Base-by-base conservation (phyloP, 1,140 invertebrate species). In the Linepithema humile region DNA sequence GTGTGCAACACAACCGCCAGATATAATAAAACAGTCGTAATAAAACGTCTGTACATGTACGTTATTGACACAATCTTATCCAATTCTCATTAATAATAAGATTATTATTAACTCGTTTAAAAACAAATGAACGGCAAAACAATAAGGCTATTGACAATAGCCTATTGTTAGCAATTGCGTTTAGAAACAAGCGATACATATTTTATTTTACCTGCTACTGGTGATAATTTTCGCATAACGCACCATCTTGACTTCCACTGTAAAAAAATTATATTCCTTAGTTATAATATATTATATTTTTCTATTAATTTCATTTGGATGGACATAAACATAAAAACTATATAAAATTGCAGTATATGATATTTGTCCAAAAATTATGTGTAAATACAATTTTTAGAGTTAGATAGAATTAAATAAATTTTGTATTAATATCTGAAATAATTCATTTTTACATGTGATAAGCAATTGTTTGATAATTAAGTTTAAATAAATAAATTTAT, bases 221-320 rank as follows among this genome's bases (percentile, higher is more conserved):
- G 97, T 69, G 97, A 98, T 88, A 97, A 95, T 93, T 97, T 97
- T 91, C 96, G 96, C 95, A 97, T 96, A 69, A 97, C 96, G 93
- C 97, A 97, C 97, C 97, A 97, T 92, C 97, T 95, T 87, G 96
- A 96, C 93, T 97, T 97, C 97, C 97, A 97, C 97, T 97, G 95
- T 87, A 96, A 91, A 93, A 90, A 90, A 85, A 93, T 92, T 59
- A 92, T 55, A 82, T 40, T 67, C 60, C 60, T 64, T 67, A 70
- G 7, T 23, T 38, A 59, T 26, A 43, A 57, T 35, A 72, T 15
- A 32, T 10, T 48, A 23, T n/a, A n/a, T n/a, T n/a, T n/a, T n/a
- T n/a, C n/a, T n/a, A n/a, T n/a, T n/a, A n/a, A n/a, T n/a, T n/a
- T n/a, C n/a, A n/a, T n/a, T 40, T 65, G 50, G 32, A 23, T 15